Percentiles rank a stretch among this genome's conserved stretches.
Evolutionary conservation across 2,113 vertebrate species (phyloP).

Genomic region (Pangasianodon gigas): DNA sequence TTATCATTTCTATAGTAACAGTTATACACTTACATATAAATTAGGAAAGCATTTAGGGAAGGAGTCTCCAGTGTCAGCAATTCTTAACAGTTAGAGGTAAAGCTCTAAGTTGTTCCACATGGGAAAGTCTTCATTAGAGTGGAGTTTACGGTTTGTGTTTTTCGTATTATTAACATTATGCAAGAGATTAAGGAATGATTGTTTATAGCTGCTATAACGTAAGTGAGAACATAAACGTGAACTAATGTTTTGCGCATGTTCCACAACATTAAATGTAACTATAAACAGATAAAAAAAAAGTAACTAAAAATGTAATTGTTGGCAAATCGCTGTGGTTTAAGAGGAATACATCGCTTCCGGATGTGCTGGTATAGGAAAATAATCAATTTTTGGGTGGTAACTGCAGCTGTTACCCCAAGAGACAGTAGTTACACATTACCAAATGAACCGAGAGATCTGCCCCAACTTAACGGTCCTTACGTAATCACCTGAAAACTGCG

Average conservation of each 20-base stretch:
- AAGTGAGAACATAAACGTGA: neutral
- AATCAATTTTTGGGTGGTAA: neutral
- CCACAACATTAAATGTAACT: neutral
- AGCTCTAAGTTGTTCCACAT: neutral
- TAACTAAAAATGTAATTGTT: neutral
- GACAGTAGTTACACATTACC: neutral
- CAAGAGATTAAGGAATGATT: neutral
- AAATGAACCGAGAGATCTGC: neutral
- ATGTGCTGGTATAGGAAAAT: neutral
- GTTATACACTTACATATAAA: neutral
- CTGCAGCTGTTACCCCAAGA: neutral
- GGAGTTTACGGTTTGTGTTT: neutral
- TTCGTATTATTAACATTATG: neutral
- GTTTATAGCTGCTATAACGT: too few species aligned
- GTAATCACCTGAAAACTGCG: neutral
- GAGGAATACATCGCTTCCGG: neutral
- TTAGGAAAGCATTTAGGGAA: neutral
- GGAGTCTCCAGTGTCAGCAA: neutral
- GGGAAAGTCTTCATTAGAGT: neutral
- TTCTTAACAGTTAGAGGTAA: neutral
- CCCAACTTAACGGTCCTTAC: too few species aligned
- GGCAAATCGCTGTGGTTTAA: neutral
- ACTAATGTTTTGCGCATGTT: neutral
- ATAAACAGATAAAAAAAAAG: neutral
- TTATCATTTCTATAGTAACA: neutral